Evolutionary conservation across 2,113 vertebrate species (phyloP), one percentile per base, ranked within the genome.

Genomic region (Pyxicephalus adspersus): DNA sequence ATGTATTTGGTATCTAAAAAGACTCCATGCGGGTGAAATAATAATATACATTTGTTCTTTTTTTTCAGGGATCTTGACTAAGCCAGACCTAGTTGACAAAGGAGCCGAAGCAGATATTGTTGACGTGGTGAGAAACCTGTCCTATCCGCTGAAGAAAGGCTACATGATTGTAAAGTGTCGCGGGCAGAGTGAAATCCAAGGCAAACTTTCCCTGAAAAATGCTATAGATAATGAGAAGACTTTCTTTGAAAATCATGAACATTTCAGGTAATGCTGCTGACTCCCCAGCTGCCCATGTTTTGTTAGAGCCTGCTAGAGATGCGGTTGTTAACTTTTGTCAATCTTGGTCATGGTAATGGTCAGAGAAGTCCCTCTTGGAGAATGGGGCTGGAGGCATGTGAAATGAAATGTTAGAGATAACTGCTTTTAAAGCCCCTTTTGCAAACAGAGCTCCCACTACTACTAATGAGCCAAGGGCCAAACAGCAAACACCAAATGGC

Each of bases 151-250:
- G 67, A 93, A 87, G 77, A 98, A 96, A 84, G 96, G 97, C 83
- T 98, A 97, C 91, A 96, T 95, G 95, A 89, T 98, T 0, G 96
- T 98, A 64, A 95, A 84, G 87, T 98, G 96, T 81, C 88, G 95
- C 2, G 95, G 95, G 25, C 96, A 98, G 86, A 89, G 90, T 85
- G 92, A 91, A 52, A 89, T 92, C 76, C 78, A 84, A 15, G 84
- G 94, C 6, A 87, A 68, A 0, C 18, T 96, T 73, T 87, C 91
- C 54, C 89, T 98, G n/a, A 26, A 84, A 0, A 66, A 92, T 67
- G 95, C 96, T 3, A 90, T 88, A 20, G 52, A 89, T 3, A 93
- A 84, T 38, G 97, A 98, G 83, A 89, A 76, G 50, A 31, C 0
- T 26, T 98, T 97, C 87, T 98, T 98, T 0, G 64, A 87, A 78